Evolutionary conservation across 2,888 invertebrate genomes (phyloP).

Genomic region (Amphimallon solstitiale): DNA sequence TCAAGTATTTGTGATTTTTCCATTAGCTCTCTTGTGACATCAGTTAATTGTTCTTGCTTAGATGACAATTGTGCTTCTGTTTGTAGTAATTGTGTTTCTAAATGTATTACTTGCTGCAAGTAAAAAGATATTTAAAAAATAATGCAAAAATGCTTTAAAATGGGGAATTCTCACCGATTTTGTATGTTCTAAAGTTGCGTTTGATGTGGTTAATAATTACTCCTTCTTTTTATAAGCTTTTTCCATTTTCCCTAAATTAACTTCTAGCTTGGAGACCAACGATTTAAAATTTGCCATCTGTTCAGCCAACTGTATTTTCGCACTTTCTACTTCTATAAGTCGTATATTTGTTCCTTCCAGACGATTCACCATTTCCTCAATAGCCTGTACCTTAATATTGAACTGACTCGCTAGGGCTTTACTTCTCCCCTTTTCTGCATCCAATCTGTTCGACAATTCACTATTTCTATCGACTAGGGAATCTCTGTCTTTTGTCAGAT

Average conservation of each 20-base stretch:
- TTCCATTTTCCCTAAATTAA: constrained; percentile 54
- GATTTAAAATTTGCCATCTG: constrained; percentile 51
- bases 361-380: constrained; percentile 46
- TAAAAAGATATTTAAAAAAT: too few species aligned
- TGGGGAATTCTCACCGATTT: constrained; percentile 50
- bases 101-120: constrained; percentile 54
- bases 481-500: constrained; percentile 57
- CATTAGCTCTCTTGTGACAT: constrained; percentile 50
- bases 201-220: constrained; percentile 51
- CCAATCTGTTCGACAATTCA: constrained; percentile 40
- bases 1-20: constrained; percentile 54
- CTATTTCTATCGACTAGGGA: constrained; percentile 47
- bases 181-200: constrained; percentile 50
- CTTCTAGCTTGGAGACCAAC: constrained; percentile 54
- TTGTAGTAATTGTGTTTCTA: constrained; percentile 50
- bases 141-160: too few species aligned
- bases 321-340: constrained; percentile 46
- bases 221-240: constrained; percentile 56
- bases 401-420: constrained; percentile 48
- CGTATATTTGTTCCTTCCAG: constrained; percentile 44
- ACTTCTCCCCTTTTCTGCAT: constrained; percentile 49
- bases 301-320: constrained; percentile 49
- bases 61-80: constrained; percentile 45
- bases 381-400: constrained; percentile 47
- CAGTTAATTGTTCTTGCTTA: constrained; percentile 52